A percentile compares a stretch with the other conserved stretches of the same genome.
phyloP scores from a whole-genome alignment of 1,140 invertebrate species.

The Diabrotica virgifera region DNA sequence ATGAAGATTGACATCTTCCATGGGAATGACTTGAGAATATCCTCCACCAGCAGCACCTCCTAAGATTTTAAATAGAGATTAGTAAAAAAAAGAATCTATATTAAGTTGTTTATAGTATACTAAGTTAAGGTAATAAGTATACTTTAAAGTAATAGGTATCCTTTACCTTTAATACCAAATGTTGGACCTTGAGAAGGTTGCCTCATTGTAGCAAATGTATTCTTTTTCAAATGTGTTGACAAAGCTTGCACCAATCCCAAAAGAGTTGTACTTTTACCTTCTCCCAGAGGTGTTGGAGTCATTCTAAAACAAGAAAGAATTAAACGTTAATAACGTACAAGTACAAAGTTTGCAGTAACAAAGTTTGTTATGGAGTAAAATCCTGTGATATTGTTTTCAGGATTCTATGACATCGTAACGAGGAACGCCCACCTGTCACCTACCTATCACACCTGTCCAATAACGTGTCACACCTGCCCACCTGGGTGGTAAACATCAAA shows the following conservation, averaged over 20 bases:
- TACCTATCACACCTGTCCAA: too few relatives aligned
- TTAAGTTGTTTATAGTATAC: too few relatives aligned
- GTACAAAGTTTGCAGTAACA: too few relatives aligned
- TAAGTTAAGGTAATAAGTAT: too few relatives aligned
- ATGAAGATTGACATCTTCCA: conserved; percentile 99
- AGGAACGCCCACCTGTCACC: too few relatives aligned
- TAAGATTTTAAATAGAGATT: conserved; percentile 1
- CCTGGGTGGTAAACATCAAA: too few relatives aligned
- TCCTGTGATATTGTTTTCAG: too few relatives aligned
- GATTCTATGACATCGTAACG: too few relatives aligned
- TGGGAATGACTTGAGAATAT: conserved; percentile 93
- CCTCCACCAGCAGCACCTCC: conserved; percentile 58
- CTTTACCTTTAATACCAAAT: conserved; percentile 91
- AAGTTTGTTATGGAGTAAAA: too few relatives aligned
- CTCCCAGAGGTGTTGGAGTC: conserved; percentile 94
- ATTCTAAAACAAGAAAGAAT: conserved; percentile 60
- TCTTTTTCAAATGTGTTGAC: conserved; percentile 77
- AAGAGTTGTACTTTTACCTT: conserved; percentile 96
- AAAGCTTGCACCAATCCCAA: conserved; percentile 93
- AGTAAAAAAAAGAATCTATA: too few relatives aligned
- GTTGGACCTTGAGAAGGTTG: conserved; percentile 98
- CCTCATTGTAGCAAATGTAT: conserved; percentile 92
- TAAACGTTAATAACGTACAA: background rate
- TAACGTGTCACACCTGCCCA: too few relatives aligned
- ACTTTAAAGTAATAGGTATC: background rate